phyloP scores from a whole-genome alignment of 2,797 vertebrate genomes.

The Xenops minutus region DNA sequence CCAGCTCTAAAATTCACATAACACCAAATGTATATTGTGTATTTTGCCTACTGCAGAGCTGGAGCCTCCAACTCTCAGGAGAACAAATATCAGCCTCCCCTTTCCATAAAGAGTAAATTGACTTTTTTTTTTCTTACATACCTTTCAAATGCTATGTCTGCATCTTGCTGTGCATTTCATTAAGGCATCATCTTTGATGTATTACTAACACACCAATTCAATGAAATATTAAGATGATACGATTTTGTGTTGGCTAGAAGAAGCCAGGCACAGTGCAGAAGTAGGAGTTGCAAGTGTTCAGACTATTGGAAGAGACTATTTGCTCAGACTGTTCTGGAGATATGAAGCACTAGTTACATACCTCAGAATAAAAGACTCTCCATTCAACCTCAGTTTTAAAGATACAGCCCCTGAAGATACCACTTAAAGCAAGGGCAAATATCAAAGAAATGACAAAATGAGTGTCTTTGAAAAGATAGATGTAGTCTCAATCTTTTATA shows the following conservation, averaged over 20 bases:
- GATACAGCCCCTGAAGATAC: not conserved
- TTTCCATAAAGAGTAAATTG: not conserved
- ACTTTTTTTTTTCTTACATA: not conserved
- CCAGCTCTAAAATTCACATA: conserved; percentile 20
- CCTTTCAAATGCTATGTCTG: not conserved
- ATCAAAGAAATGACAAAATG: not conserved
- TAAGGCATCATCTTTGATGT: not conserved
- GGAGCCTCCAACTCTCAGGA: not conserved
- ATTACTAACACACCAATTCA: not conserved
- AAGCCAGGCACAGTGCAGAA: not conserved
- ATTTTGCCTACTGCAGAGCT: not conserved
- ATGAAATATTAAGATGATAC: not conserved
- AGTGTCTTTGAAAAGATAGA: not conserved
- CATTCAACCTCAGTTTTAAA: not conserved
- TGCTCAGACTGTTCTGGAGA: not conserved
- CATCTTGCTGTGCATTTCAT: not conserved
- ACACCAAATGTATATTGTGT: not conserved
- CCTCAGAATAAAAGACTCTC: not conserved
- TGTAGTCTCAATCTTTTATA: not conserved
- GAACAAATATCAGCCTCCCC: not conserved
- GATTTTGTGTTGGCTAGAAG: not conserved
- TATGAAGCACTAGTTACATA: not conserved
- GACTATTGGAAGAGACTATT: not conserved
- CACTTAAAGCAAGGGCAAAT: not conserved
- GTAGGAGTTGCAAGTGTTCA: not conserved